Conservation (phyloP, 2,113 vertebrate species). For the Epinephelus cyanopodus region DNA sequence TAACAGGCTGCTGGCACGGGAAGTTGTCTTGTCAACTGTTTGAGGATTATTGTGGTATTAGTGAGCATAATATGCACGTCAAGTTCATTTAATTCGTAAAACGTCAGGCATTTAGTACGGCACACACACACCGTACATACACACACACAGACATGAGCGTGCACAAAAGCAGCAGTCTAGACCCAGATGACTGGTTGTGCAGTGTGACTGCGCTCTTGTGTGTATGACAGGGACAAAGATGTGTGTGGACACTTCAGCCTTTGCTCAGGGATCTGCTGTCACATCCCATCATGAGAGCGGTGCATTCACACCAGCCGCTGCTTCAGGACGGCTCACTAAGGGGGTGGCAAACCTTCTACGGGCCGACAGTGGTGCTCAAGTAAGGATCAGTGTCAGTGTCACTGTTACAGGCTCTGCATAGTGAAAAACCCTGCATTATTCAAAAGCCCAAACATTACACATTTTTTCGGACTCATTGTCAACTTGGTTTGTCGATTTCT, state of each 20-base stretch:
- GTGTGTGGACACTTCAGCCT: conserved; percentile 73
- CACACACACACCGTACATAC: conserved; percentile 2
- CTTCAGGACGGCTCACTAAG: conserved; percentile 50
- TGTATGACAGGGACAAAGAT: conserved; percentile 72
- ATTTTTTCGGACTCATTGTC: neutral
- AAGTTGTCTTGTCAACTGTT: conserved; percentile 11
- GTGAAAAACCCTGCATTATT: conserved; percentile 25
- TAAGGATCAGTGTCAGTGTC: conserved; percentile 46
- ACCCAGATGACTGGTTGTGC: conserved; percentile 11
- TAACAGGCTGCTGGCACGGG: neutral
- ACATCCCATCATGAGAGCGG: conserved; percentile 68
- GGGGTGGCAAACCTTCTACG: conserved; percentile 37
- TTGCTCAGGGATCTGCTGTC: conserved; percentile 78
- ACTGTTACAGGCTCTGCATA: neutral
- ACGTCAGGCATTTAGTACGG: conserved; percentile 2
- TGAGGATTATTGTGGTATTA: conserved; percentile 37
- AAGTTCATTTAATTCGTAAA: conserved; percentile 42
- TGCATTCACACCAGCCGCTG: conserved; percentile 52
- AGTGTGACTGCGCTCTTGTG: conserved; percentile 31
- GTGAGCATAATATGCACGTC: conserved; percentile 40
- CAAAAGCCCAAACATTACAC: conserved; percentile 11
- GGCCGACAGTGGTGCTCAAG: conserved; percentile 36
- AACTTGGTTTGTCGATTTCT: neutral
- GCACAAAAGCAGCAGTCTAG: neutral
- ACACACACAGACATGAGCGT: neutral